Percentiles rank a stretch among this genome's conserved stretches.
Evolutionary conservation across 2,797 vertebrate species (phyloP).

Genomic region (Heterohyrax brucei): DNA sequence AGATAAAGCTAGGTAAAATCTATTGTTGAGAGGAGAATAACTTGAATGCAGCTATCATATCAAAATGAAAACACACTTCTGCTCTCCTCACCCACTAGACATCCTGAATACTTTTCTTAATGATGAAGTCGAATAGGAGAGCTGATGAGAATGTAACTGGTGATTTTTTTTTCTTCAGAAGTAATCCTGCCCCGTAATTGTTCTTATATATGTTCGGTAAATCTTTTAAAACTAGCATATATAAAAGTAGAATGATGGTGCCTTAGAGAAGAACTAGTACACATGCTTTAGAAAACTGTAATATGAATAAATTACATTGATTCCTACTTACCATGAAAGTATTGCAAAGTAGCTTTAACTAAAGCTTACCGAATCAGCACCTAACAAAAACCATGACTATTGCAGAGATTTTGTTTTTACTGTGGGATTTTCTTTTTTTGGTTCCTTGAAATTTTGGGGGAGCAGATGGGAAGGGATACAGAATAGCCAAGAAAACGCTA

Average conservation of each 20-base stretch:
- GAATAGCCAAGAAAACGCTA: neutral
- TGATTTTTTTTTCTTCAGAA: slow-evolving; percentile 80
- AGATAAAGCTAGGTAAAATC: slow-evolving; percentile 99
- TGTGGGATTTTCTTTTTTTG: slow-evolving; percentile 83
- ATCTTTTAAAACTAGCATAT: slow-evolving; percentile 89
- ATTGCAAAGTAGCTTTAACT: slow-evolving; percentile 90
- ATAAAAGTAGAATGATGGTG: slow-evolving; percentile 88
- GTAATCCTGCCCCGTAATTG: slow-evolving; percentile 90
- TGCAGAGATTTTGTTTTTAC: slow-evolving; percentile 80
- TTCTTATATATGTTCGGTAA: slow-evolving; percentile 89
- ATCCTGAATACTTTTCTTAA: slow-evolving; percentile 91
- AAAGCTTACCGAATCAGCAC: slow-evolving; percentile 87
- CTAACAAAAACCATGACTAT: slow-evolving; percentile 84
- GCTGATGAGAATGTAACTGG: slow-evolving; percentile 88
- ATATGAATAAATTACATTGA: slow-evolving; percentile 89
- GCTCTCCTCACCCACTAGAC: slow-evolving; percentile 93
- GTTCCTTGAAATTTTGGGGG: slow-evolving; percentile 76
- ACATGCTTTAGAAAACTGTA: slow-evolving; percentile 88
- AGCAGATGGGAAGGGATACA: slow-evolving; percentile 23
- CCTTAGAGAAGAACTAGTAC: slow-evolving; percentile 85
- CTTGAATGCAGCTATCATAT: slow-evolving; percentile 92
- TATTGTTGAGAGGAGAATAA: slow-evolving; percentile 96
- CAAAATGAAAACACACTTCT: slow-evolving; percentile 96
- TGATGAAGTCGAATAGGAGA: slow-evolving; percentile 91
- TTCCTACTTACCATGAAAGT: slow-evolving; percentile 88